Evolutionary conservation across 2,888 invertebrate genomes (phyloP), one percentile per base, ranked within the genome.

Genomic region (Dichetophora obliterata): DNA sequence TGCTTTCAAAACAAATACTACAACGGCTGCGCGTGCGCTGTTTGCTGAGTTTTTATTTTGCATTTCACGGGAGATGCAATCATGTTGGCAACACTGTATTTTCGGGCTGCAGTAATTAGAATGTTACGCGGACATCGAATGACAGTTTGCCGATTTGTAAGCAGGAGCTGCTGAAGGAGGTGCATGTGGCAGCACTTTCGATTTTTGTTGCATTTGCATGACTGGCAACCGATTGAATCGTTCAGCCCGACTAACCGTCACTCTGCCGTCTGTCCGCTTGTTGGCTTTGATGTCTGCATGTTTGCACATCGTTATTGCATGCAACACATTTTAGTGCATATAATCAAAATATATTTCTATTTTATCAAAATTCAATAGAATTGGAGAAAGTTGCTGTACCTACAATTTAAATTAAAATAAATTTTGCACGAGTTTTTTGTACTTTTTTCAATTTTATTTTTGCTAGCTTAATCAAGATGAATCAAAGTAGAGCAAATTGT

Each of bases 131-230:
- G 59, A 22, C 50, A 50, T 59, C 37, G 24, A 57, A 3, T 27
- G 63, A 22, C 57, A 22, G 22, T 27, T 6, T 37, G 16, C 34
- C 3, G 43, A 66, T 37, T 14, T 8, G 24, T 61, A 2, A 27
- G 24, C 22, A 11, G 66, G 19, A 37, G 22, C 11, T 5, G 11
- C 3, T 16, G 24, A 22, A 11, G 66, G 19, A 37, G 22, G 22
- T 5, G 11, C 3, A 24, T 4, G 22, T 5, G 24, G 16, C 48
- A 52, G 9, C 59, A 57, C 71, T 71, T 37, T 71, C 71, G 43
- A 31, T 70, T 70, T n/a, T 70, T 57, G 9, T 37, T 71, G 71
- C 57, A 57, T 31, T 69, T 70, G 69, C 69, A 54, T 34, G 69
- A 50, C 34, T 43, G 8, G 43, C 65, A 34, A 65, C 43, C 65